Conservation (phyloP, 1,140 invertebrate species). For the Trichonephila clavata region DNA sequence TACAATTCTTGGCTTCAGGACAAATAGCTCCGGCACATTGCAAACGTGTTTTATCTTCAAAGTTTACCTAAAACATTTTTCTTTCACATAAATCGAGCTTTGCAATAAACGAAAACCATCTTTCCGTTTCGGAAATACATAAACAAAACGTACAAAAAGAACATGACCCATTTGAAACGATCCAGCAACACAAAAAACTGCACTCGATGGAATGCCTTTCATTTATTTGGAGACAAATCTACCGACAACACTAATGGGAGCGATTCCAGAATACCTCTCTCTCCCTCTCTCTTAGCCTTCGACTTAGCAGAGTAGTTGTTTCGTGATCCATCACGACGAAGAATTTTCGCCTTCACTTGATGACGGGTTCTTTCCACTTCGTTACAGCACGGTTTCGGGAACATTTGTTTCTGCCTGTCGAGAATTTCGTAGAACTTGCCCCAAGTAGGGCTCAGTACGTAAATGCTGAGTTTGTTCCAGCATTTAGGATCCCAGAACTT, state of each 20-base stretch:
- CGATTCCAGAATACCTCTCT: constrained; percentile 43
- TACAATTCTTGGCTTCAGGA: constrained; percentile 14
- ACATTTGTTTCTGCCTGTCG: constrained; percentile 51
- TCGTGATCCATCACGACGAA: constrained; percentile 46
- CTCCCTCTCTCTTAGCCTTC: not conserved
- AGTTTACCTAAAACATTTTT: constrained; percentile 32
- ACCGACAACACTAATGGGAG: constrained; percentile 58
- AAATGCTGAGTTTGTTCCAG: not conserved
- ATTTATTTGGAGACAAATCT: constrained; percentile 71
- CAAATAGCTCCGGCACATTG: not conserved
- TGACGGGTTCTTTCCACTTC: not conserved
- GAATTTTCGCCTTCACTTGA: constrained; percentile 24
- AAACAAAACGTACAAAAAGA: constrained; percentile 10
- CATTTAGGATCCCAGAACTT: not conserved
- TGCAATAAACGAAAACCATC: constrained; percentile 37
- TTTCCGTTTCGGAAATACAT: constrained; percentile 5
- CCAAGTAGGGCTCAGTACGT: not conserved
- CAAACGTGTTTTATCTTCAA: constrained; percentile 41
- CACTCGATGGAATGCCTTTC: constrained; percentile 45
- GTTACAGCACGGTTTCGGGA: constrained; percentile 17
- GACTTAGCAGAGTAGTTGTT: constrained; percentile 42
- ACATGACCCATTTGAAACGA: constrained; percentile 30
- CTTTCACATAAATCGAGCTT: constrained; percentile 27
- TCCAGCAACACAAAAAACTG: constrained; percentile 11
- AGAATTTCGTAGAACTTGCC: constrained; percentile 6